phyloP scores from a whole-genome alignment of 2,113 vertebrate species.

The Turnix velox region DNA sequence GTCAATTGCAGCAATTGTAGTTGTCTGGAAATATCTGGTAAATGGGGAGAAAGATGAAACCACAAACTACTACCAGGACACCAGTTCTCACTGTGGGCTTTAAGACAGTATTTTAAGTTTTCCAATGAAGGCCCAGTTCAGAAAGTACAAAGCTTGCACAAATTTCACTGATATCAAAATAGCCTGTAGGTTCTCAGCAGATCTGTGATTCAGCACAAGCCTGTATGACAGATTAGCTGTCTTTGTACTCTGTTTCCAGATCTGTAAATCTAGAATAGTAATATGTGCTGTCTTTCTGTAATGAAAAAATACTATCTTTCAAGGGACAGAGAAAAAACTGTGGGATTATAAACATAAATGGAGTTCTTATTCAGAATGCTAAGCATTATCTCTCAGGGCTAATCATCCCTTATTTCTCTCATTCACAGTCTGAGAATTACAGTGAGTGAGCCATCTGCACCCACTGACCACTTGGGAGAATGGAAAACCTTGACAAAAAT shows the following conservation, averaged over 20 bases:
- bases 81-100: not conserved
- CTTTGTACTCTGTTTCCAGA: not conserved
- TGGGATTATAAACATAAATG: not conserved
- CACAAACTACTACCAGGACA: not conserved
- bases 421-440: not conserved
- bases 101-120: not conserved
- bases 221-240: not conserved
- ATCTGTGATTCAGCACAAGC: not conserved
- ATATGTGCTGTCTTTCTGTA: not conserved
- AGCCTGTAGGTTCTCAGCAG: not conserved
- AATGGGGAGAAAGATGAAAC: not conserved
- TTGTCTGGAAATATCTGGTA: not conserved
- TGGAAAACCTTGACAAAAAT: not conserved
- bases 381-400: accelerated
- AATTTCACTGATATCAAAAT: not conserved
- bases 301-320: not conserved
- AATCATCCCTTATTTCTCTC: not conserved
- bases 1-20: not conserved
- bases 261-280: not conserved
- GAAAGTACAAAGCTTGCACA: not conserved
- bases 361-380: not conserved
- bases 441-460: not conserved
- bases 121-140: not conserved
- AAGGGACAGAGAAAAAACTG: not conserved
- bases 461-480: not conserved